Base-by-base conservation (phyloP, 2,888 invertebrate species). In the Dolichomitus sp. region DNA sequence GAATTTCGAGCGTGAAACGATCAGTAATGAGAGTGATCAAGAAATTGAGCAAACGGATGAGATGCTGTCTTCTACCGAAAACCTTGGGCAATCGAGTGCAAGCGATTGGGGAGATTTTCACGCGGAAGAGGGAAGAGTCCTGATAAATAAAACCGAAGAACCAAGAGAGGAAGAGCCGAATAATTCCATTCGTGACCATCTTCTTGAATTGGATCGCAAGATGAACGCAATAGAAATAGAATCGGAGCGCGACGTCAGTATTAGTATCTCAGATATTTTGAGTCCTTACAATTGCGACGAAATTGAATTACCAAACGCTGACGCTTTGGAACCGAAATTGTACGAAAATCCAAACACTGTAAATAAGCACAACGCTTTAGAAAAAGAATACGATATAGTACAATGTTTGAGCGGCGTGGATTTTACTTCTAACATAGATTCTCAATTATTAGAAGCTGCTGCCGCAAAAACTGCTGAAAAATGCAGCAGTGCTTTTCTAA, bases 161-260 rank as follows among this genome's bases (percentile, higher is more conserved):
- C 37, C 30, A 11, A 19, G 40, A 27, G 19, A 68, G n/a, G 33
- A 85, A 65, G 65, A 45, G 45, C 57, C 70, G 0, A 40, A 33
- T 14, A 52, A 79, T 48, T 37, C 57, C 52, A 73, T 77, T 42
- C 23, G 30, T 11, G 87, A 88, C 54, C 86, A 89, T 50, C 80
- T 88, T 12, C 69, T 88, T 45, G 89, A 88, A 73, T 83, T 88
- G n/a, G 87, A 85, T 0, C 85, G 81, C n/a, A 89, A 86, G 75
- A 85, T 86, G 9, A 86, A 85, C 72, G 81, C 85, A 4, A 83
- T 86, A 17, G 86, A 84, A 57, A 86, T 83, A 14, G 80, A 83
- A 23, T 59, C 78, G 52, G 80, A 83, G 52, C 80, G 84, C 0
- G 80, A 61, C 65, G 76, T 78, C 6, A 80, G 84, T 48, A 83